Evolutionary conservation across 2,797 vertebrate species (phyloP).

Genomic region (Crocodylus rhombifer): DNA sequence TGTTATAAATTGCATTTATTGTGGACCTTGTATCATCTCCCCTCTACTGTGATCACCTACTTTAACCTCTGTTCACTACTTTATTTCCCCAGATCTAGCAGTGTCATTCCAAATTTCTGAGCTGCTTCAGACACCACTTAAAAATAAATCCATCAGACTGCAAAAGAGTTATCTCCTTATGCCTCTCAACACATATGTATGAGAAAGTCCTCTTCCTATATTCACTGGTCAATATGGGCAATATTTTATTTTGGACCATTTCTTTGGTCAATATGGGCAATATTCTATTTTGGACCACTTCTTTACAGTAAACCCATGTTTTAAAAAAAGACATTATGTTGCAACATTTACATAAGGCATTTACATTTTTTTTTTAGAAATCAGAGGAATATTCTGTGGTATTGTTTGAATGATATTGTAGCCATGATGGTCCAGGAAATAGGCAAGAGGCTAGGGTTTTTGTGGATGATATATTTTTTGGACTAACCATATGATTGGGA

Average conservation of each 20-base stretch:
- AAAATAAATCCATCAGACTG: not conserved
- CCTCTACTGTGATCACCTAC: not conserved
- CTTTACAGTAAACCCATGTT: not conserved
- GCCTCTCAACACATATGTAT: not conserved
- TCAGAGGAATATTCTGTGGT: no score
- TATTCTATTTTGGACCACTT: not conserved
- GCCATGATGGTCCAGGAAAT: no score
- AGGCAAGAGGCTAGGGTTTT: no score
- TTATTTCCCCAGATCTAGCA: not conserved
- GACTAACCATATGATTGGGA: no score
- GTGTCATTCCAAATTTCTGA: not conserved
- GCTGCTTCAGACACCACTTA: not conserved
- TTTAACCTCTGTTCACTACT: constrained; percentile 12
- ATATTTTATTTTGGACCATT: not conserved
- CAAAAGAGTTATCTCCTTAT: not conserved
- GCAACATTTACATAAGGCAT: no score
- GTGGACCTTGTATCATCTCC: constrained; percentile 23
- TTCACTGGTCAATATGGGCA: not conserved
- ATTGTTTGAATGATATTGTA: no score
- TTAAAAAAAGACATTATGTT: not conserved
- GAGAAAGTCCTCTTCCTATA: not conserved
- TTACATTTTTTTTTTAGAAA: no score
- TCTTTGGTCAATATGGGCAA: not conserved
- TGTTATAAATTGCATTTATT: constrained; percentile 38
- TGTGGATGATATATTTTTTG: no score